Percentiles rank a stretch among this genome's conserved stretches.
Conservation (phyloP, 1,140 invertebrate species). For the Drosophila bipectinata region DNA sequence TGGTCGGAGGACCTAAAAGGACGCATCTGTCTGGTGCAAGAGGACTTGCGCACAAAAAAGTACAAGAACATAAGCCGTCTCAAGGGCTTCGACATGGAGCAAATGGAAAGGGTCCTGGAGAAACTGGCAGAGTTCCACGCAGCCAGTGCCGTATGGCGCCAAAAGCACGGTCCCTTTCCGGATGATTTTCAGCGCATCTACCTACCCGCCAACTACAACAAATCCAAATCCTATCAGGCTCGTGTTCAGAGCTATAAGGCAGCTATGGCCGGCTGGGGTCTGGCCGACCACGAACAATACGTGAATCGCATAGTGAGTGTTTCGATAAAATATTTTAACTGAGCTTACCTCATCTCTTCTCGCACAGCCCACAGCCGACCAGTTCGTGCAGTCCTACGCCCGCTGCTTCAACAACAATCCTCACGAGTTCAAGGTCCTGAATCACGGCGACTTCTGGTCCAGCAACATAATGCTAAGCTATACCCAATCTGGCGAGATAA, state of each 20-base stretch:
- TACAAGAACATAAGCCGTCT: slow-evolving; percentile 86
- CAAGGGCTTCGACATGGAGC: slow-evolving; percentile 85
- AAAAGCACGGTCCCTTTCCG: slow-evolving; percentile 62
- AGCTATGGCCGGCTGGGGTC: slow-evolving; percentile 73
- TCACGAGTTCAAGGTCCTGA: slow-evolving; percentile 86
- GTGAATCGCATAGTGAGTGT: slow-evolving; percentile 60
- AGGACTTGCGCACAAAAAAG: slow-evolving; percentile 85
- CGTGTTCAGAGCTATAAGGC: slow-evolving; percentile 70
- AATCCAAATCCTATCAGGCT: slow-evolving; percentile 70
- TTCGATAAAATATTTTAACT: neutral
- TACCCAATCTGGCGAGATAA: slow-evolving; percentile 61
- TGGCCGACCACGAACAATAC: slow-evolving; percentile 64
- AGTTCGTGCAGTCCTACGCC: slow-evolving; percentile 68
- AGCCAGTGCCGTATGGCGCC: slow-evolving; percentile 81
- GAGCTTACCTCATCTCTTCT: neutral
- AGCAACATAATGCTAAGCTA: slow-evolving; percentile 84
- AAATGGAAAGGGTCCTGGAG: slow-evolving; percentile 85
- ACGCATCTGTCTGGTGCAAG: slow-evolving; percentile 84
- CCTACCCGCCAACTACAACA: slow-evolving; percentile 74
- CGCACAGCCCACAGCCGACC: slow-evolving; percentile 63
- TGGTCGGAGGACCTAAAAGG: slow-evolving; percentile 68
- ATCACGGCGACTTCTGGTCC: slow-evolving; percentile 87
- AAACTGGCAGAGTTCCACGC: slow-evolving; percentile 86
- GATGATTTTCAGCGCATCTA: slow-evolving; percentile 75
- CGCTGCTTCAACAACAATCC: slow-evolving; percentile 73